Conservation (phyloP, 2,888 invertebrate genomes). For the Thymelicus sylvestris region DNA sequence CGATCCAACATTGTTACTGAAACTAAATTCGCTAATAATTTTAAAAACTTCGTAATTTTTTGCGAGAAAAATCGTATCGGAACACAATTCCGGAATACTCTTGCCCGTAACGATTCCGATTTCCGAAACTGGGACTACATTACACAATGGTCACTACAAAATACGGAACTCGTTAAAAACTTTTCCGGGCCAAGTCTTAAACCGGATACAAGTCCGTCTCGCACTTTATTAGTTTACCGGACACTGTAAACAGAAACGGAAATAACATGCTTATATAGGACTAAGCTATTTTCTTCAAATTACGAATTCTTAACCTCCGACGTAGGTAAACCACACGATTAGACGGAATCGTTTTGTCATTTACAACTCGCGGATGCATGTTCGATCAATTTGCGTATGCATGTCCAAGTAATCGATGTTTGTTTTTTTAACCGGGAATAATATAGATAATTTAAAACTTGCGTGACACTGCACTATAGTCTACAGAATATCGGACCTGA, state of each 20-base stretch:
- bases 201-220: conserved; percentile 21
- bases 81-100: conserved; percentile 53
- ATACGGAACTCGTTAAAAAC: conserved; percentile 65
- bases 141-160: conserved; percentile 58
- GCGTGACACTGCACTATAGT: not conserved
- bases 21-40: conserved; percentile 40
- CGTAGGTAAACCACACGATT: not conserved
- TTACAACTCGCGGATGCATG: conserved; percentile 5
- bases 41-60: conserved; percentile 44
- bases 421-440: too few relatives aligned
- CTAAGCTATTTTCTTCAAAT: conserved; percentile 23
- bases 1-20: conserved; percentile 57
- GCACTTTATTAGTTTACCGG: conserved; percentile 28
- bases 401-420: not conserved
- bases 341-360: not conserved
- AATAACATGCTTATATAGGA: conserved; percentile 31
- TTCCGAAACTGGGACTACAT: conserved; percentile 38
- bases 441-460: too few relatives aligned
- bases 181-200: conserved; percentile 27
- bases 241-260: conserved; percentile 38
- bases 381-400: not conserved
- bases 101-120: conserved; percentile 46
- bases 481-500: not conserved
- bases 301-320: conserved; percentile 11
- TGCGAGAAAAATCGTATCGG: conserved; percentile 54